Conservation (phyloP, 2,797 vertebrate species). For the Helarctos malayanus region DNA sequence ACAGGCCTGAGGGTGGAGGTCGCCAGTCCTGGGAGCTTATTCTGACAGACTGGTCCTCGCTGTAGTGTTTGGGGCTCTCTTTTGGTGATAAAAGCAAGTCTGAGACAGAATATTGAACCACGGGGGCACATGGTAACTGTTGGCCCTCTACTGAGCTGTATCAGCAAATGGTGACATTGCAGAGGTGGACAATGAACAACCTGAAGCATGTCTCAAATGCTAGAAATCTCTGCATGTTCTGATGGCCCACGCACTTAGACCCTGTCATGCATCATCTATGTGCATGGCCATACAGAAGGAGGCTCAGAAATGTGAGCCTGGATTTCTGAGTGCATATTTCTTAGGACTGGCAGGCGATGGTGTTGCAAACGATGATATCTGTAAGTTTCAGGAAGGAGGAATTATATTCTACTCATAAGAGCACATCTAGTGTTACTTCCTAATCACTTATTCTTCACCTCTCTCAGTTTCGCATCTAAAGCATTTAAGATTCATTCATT, state of each 20-base stretch:
- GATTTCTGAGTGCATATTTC: not conserved
- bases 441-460: not conserved
- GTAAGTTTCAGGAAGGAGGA: not conserved
- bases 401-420: not conserved
- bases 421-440: not conserved
- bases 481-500: slow-evolving; percentile 10
- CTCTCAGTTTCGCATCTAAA: slow-evolving; percentile 8
- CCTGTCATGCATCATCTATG: not conserved
- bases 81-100: not conserved
- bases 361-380: not conserved
- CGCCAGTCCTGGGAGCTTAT: not conserved
- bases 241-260: no score
- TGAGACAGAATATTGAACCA: not conserved
- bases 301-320: not conserved
- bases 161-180: not conserved
- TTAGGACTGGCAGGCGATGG: not conserved
- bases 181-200: not conserved
- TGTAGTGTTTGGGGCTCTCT: not conserved
- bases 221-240: not conserved
- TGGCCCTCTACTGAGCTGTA: not conserved
- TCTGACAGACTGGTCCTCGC: not conserved
- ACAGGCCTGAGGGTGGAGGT: not conserved
- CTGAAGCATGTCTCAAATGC: not conserved
- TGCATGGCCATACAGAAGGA: not conserved
- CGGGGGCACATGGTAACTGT: not conserved